These are phyloP conservation scores for Tetanocera ferruginea DNA, from an alignment of 2,888 invertebrate species.

Conservation along the genomic window DNA sequence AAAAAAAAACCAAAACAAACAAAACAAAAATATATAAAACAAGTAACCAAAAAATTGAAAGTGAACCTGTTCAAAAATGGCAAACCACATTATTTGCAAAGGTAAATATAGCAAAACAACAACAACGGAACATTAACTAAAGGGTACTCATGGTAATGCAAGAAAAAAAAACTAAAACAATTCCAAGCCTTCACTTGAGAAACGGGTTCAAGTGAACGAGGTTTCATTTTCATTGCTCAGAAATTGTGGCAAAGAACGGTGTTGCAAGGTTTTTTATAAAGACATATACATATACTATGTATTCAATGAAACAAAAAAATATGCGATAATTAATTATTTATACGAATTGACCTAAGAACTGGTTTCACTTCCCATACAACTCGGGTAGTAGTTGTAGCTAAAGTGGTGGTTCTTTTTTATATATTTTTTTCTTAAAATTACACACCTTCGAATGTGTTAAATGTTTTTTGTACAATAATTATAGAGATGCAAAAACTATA, in stretches of 20 bases:
- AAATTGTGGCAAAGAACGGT: constrained; percentile 26
- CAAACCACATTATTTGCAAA: not conserved
- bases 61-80: constrained; percentile 23
- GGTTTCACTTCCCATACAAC: constrained; percentile 2
- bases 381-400: not conserved
- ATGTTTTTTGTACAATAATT: no score
- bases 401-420: not conserved
- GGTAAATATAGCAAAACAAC: not conserved
- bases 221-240: constrained; percentile 8
- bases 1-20: not conserved
- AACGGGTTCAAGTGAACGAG: not conserved
- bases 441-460: no score
- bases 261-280: constrained; percentile 10
- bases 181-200: not conserved
- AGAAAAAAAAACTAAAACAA: not conserved
- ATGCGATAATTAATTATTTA: not conserved
- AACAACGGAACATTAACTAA: not conserved
- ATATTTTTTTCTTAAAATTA: not conserved
- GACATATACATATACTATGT: no score
- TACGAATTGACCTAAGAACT: not conserved
- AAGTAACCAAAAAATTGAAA: constrained; percentile 19
- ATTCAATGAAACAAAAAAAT: not conserved
- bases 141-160: not conserved
- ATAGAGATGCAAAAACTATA: no score
- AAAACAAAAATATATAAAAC: not conserved